Conservation (phyloP, 2,113 vertebrate species). For the Gobiocypris rarus region DNA sequence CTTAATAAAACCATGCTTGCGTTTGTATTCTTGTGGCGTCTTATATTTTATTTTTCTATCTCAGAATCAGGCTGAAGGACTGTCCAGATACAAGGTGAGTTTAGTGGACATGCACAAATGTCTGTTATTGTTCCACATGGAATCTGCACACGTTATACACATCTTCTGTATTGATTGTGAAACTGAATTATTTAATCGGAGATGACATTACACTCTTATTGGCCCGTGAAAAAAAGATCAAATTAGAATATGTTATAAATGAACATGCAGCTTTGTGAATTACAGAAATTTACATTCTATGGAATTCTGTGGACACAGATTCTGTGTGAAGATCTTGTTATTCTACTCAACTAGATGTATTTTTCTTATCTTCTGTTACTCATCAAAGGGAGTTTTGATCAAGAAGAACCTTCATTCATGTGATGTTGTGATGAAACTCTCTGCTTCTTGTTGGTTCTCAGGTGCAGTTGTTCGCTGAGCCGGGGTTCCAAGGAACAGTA, state of each 20-base stretch:
- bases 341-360: background rate
- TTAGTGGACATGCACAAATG: background rate
- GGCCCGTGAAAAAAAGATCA: background rate
- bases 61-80: conserved; percentile 66
- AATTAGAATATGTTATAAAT: background rate
- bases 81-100: conserved; percentile 72
- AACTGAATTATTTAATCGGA: background rate
- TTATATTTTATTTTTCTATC: conserved; percentile 37
- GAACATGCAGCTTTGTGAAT: background rate
- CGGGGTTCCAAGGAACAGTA: conserved; percentile 82
- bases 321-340: background rate
- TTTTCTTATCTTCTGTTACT: background rate
- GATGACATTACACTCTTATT: background rate
- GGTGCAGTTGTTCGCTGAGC: conserved; percentile 91
- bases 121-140: background rate
- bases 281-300: background rate
- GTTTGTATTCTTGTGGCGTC: background rate
- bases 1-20: background rate
- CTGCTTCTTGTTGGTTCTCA: conserved; percentile 66
- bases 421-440: background rate
- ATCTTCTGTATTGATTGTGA: background rate
- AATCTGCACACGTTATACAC: background rate
- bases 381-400: background rate
- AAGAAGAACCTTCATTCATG: background rate
- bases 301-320: background rate